These are phyloP conservation scores for Drosophila limbata DNA, from an alignment of 2,888 invertebrate genomes.

Conservation along the genomic window DNA sequence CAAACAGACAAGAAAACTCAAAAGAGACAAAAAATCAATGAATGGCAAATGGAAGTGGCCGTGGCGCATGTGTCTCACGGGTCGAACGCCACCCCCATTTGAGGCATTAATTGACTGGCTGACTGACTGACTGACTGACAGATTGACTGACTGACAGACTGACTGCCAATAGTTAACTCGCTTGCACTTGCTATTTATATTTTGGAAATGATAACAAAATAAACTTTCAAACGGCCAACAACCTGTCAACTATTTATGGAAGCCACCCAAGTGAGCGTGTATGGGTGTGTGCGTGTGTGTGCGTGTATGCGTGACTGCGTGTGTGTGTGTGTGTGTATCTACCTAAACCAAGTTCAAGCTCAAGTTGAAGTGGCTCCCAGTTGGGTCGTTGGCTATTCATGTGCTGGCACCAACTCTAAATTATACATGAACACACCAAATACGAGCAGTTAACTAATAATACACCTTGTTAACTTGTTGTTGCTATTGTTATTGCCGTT, in stretches of 20 bases:
- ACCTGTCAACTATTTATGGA: slow-evolving; percentile 66
- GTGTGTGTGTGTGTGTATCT: slow-evolving; percentile 13
- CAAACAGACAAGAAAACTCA: slow-evolving; percentile 38
- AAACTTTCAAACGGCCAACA: slow-evolving; percentile 64
- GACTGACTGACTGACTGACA: slow-evolving; percentile 19
- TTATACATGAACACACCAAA: slow-evolving; percentile 53
- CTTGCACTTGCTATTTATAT: slow-evolving; percentile 49
- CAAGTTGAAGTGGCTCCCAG: slow-evolving; percentile 53
- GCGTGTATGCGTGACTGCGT: slow-evolving; percentile 4
- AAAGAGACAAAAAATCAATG: slow-evolving; percentile 73
- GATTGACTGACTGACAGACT: slow-evolving; percentile 19
- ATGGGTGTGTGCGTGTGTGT: slow-evolving; percentile 8
- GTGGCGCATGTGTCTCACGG: slow-evolving; percentile 80
- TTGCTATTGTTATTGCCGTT: slow-evolving; percentile 44
- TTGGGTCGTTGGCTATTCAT: slow-evolving; percentile 66
- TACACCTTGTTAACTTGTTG: slow-evolving; percentile 40
- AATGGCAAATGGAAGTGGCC: slow-evolving; percentile 78
- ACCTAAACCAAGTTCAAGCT: slow-evolving; percentile 60
- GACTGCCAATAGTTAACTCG: slow-evolving; percentile 18
- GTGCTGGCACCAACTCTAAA: slow-evolving; percentile 52
- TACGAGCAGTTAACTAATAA: slow-evolving; percentile 59
- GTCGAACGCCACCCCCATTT: slow-evolving; percentile 49
- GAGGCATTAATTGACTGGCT: slow-evolving; percentile 36
- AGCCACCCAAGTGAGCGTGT: slow-evolving; percentile 4
- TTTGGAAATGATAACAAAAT: slow-evolving; percentile 63